Base-by-base conservation (phyloP, 2,797 vertebrate species). In the Tympanoctomys barrerae region DNA sequence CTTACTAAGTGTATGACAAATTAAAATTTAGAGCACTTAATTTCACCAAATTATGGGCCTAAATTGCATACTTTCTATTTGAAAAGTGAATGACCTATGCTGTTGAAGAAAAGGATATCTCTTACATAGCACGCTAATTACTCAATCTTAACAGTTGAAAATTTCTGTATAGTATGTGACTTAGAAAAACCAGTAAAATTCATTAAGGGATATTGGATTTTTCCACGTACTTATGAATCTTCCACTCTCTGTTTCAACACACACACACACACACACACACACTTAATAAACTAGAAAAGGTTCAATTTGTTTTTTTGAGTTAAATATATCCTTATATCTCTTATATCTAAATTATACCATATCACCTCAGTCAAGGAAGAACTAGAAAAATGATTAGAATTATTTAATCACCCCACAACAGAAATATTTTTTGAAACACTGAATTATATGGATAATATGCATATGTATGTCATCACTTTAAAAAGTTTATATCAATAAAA, bases 51-150 rank as follows among this genome's bases (percentile, higher is more conserved):
- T 92, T 94, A 59, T 78, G 18, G 7, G 70, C 42, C 14, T 78
- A 94, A 87, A 90, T 64, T 90, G n/a, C 26, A 26, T 54, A 24
- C 7, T 62, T 91, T 88, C 75, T 95, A 91, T 85, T 90, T 80
- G n/a, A 22, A 57, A 95, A 80, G 19, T 80, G 22, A 11, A 36
- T 86, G 39, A 78, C 54, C 10, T 36, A 36, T 77, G 62, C 8
- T 46, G 49, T 3, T 42, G 36, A 80, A 80, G 36, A 84, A 91
- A 93, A 86, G 31, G 7, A 83, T 61, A 71, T n/a, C 5, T 19
- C 19, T 87, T 81, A 42, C n/a, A 16, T 16, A 70, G 2, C 28
- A 66, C 52, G 31, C 39, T 26, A 68, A 39, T 26, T 92, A 7
- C 5, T 84, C 68, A 68, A 39, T 73, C 24, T 96, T 46, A 92